Evolutionary conservation across 2,888 invertebrate species (phyloP).

Genomic region (Pocota personata): DNA sequence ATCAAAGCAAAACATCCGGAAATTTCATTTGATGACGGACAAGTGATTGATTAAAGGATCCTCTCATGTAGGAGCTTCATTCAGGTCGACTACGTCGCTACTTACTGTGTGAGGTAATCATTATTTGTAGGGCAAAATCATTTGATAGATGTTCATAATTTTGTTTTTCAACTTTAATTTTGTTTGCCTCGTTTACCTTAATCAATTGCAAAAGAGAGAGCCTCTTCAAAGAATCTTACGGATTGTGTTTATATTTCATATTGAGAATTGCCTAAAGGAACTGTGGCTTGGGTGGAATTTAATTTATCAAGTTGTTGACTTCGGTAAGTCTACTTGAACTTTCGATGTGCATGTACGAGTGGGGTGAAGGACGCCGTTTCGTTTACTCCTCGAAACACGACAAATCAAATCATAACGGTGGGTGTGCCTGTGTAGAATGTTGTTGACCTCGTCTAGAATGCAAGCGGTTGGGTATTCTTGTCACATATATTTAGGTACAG

Average conservation of each 20-base stretch:
- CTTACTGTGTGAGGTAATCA: neutral
- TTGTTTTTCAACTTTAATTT: constrained; percentile 20
- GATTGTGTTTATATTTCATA: neutral
- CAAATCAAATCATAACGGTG: neutral
- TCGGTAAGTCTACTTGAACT: neutral
- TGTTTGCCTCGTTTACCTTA: constrained; percentile 26
- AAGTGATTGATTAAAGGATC: constrained; percentile 34
- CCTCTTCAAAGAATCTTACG: neutral
- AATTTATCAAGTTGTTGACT: constrained; percentile 15
- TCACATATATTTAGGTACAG: neutral
- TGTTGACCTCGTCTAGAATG: neutral
- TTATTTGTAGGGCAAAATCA: neutral
- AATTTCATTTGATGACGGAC: constrained; percentile 39
- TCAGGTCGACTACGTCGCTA: neutral
- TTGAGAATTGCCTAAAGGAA: neutral
- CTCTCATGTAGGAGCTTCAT: neutral
- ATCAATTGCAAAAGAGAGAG: neutral
- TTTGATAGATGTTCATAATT: constrained; percentile 31
- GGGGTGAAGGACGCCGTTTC: neutral
- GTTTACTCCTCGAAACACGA: neutral
- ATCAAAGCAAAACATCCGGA: constrained; percentile 16
- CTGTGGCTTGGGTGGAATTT: neutral
- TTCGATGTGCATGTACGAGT: too few species aligned
- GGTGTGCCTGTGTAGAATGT: neutral
- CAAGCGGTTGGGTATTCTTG: neutral